Base-by-base conservation (phyloP, 2,797 vertebrate species). In the Malacoraja senta region DNA sequence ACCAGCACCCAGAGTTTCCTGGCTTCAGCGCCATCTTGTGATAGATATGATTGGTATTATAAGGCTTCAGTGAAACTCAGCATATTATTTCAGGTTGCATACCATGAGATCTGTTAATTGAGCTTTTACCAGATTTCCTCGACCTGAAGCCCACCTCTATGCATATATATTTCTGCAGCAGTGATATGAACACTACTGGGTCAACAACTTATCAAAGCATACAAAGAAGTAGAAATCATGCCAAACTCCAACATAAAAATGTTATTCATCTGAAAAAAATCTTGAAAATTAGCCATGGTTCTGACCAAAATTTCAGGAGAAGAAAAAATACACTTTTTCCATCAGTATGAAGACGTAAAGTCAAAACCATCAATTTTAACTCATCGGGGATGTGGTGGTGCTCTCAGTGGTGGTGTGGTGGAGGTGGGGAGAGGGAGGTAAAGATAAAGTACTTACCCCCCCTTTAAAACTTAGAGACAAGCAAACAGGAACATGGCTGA, bases 381-480 rank as follows among this genome's bases (percentile, higher is more conserved):
- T 53, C 68, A 32, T 1, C 19, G n/a, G 61, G 61, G n/a, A 24
- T 8, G 44, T 53, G 44, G 44, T 53, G 44, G 44, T 53, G 44
- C 44, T 6, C 44, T 53, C 44, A 7, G 44, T 53, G 44, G 44
- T 3, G 44, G 44, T 53, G 44, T 53, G 6, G 38, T 21, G 4
- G 58, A 26, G 58, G 53, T 4, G 83, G 81, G 58, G 83, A 63
- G 35, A 32, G 65, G 84, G n/a, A 35, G 29, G 32, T 17, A n/a
- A 74, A 86, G 61, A 88, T 35, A 68, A 17, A 21, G 84, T 88
- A 88, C 84, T 63, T 88, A 88, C 84, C 84, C 68, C 63, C 63
- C 84, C 44, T 53, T 88, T 68, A 65, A 86, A 65, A 88, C 84
- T 88, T 32, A 88, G 65, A 17, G 61, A 88, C 65, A 84, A 88